Conservation (phyloP, 2,888 invertebrate genomes). For the Deilephila elpenor region DNA sequence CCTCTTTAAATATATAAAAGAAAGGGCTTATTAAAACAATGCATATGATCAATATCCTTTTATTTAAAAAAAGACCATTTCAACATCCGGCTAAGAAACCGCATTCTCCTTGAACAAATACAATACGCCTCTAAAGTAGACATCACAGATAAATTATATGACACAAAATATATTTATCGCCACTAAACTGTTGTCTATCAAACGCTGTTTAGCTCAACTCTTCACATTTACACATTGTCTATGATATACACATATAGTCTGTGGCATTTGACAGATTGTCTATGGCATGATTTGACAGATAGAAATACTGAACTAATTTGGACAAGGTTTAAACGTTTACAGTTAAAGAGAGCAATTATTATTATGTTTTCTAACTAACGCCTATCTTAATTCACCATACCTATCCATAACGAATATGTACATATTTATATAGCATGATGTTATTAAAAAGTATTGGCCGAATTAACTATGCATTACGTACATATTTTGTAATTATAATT, state of each 20-base stretch:
- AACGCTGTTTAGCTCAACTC: slow-evolving; percentile 38
- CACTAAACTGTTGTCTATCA: slow-evolving; percentile 58
- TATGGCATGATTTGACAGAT: slow-evolving; percentile 6
- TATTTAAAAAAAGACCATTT: slow-evolving; percentile 72
- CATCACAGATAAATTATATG: slow-evolving; percentile 82
- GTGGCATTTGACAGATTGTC: slow-evolving; percentile 13
- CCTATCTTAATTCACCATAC: slow-evolving; percentile 8
- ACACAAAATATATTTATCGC: slow-evolving; percentile 69
- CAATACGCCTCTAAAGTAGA: slow-evolving; percentile 73
- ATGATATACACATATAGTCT: neutral
- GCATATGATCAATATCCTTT: slow-evolving; percentile 62
- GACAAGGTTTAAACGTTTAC: slow-evolving; percentile 16
- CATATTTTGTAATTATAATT: neutral
- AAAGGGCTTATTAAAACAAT: slow-evolving; percentile 41
- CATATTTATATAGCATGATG: slow-evolving; percentile 19
- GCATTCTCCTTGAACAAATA: slow-evolving; percentile 63
- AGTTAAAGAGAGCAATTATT: slow-evolving; percentile 6
- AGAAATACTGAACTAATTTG: slow-evolving; percentile 1
- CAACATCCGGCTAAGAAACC: slow-evolving; percentile 69
- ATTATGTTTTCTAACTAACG: slow-evolving; percentile 12
- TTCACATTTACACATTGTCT: neutral
- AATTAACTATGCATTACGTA: slow-evolving; percentile 21
- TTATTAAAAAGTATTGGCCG: slow-evolving; percentile 14
- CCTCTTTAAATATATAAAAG: too few relatives aligned
- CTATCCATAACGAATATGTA: slow-evolving; percentile 12